Evolutionary conservation across 2,113 vertebrate genomes (phyloP).

Genomic region (Dermatemys mawii): DNA sequence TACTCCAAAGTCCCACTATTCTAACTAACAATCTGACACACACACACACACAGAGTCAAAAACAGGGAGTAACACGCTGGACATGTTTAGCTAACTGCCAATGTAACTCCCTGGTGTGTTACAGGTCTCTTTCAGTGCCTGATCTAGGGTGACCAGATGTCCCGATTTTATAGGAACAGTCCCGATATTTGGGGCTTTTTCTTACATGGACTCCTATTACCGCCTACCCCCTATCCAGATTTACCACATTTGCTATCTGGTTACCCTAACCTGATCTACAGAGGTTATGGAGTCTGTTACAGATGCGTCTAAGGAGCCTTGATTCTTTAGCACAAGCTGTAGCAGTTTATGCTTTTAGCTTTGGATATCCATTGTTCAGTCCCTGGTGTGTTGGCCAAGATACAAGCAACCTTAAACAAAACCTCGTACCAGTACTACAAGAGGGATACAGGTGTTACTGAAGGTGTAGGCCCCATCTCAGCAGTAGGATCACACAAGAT

Average conservation of each 20-base stretch:
- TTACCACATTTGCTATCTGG: too few relatives aligned
- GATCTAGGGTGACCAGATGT: too few relatives aligned
- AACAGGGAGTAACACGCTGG: accelerated
- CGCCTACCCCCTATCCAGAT: too few relatives aligned
- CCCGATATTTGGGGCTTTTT: too few relatives aligned
- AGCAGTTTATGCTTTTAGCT: background rate
- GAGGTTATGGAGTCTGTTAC: background rate
- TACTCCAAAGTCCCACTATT: background rate
- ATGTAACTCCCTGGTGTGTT: accelerated
- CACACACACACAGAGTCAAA: background rate
- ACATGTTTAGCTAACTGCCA: accelerated
- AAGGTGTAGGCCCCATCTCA: background rate
- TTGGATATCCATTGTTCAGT: background rate
- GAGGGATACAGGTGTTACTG: background rate
- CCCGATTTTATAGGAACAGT: too few relatives aligned
- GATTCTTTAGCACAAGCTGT: background rate
- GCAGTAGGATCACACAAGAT: background rate
- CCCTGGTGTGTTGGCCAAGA: background rate
- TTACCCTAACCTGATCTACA: background rate
- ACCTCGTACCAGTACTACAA: background rate
- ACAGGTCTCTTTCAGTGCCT: background rate
- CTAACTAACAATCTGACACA: background rate
- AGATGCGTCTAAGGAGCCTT: background rate
- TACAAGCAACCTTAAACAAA: accelerated
- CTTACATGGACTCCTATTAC: too few relatives aligned